phyloP scores from a whole-genome alignment of 2,113 vertebrate genomes.

The Micronycteris hirsuta region DNA sequence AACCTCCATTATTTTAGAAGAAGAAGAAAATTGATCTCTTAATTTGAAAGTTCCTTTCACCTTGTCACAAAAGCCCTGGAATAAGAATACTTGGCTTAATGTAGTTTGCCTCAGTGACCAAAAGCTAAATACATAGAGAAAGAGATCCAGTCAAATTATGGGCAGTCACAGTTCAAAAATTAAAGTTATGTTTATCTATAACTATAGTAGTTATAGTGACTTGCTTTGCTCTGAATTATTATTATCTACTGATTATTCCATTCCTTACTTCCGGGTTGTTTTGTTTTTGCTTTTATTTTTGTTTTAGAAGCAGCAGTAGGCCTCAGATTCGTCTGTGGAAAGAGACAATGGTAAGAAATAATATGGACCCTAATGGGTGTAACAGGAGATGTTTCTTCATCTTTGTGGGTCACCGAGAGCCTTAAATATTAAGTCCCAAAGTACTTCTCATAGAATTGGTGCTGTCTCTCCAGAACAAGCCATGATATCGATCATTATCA shows the following conservation, averaged over 20 bases:
- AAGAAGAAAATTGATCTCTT: background rate
- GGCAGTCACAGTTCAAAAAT: background rate
- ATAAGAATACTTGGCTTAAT: background rate
- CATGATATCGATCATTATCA: background rate
- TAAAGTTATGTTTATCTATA: background rate
- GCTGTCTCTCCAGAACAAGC: background rate
- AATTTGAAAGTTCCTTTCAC: background rate
- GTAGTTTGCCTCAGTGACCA: background rate
- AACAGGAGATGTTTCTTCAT: background rate
- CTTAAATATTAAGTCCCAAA: background rate
- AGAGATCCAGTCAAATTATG: background rate
- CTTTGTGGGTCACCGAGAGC: background rate
- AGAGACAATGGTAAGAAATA: background rate
- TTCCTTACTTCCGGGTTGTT: background rate
- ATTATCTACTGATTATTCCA: background rate
- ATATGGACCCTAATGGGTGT: background rate
- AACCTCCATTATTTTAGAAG: background rate
- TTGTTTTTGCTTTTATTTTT: background rate
- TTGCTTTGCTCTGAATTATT: background rate
- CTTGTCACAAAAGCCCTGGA: background rate
- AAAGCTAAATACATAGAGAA: background rate
- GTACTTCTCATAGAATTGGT: background rate
- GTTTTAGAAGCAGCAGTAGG: background rate
- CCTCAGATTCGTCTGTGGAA: background rate
- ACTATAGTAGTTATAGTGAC: background rate